Evolutionary conservation across 2,797 vertebrate species (phyloP), one percentile per base, ranked within the genome.

Genomic region (Ara ararauna): DNA sequence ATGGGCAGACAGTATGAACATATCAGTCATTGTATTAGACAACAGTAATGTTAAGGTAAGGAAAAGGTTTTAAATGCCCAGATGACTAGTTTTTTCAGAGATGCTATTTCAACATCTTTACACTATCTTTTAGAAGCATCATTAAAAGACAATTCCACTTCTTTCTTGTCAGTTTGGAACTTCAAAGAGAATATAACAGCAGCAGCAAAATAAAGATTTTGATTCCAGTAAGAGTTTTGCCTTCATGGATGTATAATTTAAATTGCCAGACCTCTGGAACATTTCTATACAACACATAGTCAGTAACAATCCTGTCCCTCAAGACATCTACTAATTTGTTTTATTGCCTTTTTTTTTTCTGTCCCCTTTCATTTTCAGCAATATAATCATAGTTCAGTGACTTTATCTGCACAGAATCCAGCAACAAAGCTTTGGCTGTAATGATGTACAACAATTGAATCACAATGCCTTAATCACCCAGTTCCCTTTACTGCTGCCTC

Each of bases 321-420:
- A 76, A 97, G 95, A 97, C 88, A 92, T 60, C 65, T 85, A 65
- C 93, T 95, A 94, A 87, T 97, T 96, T 96, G 91, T 70, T 96
- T 98, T 94, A 96, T 78, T 97, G 94, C 86, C 76, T 92, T 97
- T 97, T 96, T 34, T 87, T 87, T 90, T 95, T 97, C 93, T 96
- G 95, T 90, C 88, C 85, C 72, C 81, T 96, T 96, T 97, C 92
- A 93, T 97, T 97, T 97, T 96, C 91, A 89, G 80, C 97, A 96
- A 94, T 92, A 96, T 86, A 97, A 97, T 96, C 94, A 96, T 92
- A 97, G 95, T 96, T 96, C 93, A 92, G 83, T 38, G 23, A 89
- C 94, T 97, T 95, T 51, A 65, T 96, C 94, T 96, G 94, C 50
- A 94, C 94, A 71, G 11, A 70, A 89, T 65, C 51, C 20, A 26